Percentiles rank a stretch among this genome's conserved stretches.
phyloP scores from a whole-genome alignment of 1,140 invertebrate genomes.

The Brachionus sp. region DNA sequence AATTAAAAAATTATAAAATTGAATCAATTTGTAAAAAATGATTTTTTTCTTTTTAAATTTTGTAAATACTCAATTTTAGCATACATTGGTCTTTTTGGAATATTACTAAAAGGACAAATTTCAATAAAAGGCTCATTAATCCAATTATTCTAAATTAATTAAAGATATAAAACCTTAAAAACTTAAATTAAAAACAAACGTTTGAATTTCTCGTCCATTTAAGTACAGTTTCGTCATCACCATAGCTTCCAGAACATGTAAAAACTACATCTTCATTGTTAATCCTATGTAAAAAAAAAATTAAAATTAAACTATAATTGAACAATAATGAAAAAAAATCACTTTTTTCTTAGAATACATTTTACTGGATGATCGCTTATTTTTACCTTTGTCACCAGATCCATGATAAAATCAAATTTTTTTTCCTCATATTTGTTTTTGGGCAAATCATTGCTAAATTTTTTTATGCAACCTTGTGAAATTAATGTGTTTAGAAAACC shows the following conservation, averaged over 20 bases:
- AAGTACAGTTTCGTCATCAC: constrained; percentile 62
- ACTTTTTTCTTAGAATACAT: constrained; percentile 58
- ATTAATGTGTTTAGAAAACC: neutral
- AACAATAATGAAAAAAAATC: neutral
- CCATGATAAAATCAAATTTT: constrained; percentile 50
- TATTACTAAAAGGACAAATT: constrained; percentile 54
- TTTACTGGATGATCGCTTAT: constrained; percentile 62
- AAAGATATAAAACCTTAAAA: neutral
- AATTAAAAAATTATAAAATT: neutral
- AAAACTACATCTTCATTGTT: constrained; percentile 57
- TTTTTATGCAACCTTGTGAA: neutral
- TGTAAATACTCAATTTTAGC: constrained; percentile 48
- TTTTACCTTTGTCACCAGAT: constrained; percentile 57
- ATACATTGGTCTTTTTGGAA: constrained; percentile 53
- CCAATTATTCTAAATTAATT: constrained; percentile 59
- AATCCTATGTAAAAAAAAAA: constrained; percentile 50
- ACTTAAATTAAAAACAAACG: constrained; percentile 46
- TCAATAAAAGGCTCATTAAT: constrained; percentile 63
- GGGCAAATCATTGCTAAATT: too few species aligned
- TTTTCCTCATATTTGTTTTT: neutral
- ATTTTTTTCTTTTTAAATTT: constrained; percentile 41
- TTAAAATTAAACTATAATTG: constrained; percentile 25
- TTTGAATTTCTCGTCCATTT: constrained; percentile 60
- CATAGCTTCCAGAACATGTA: constrained; percentile 61
- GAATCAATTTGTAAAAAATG: neutral